Percentiles rank a stretch among this genome's conserved stretches.
These are phyloP conservation scores for Acanthurus tractus DNA, from an alignment of 2,797 vertebrate genomes.

Conservation along the genomic window DNA sequence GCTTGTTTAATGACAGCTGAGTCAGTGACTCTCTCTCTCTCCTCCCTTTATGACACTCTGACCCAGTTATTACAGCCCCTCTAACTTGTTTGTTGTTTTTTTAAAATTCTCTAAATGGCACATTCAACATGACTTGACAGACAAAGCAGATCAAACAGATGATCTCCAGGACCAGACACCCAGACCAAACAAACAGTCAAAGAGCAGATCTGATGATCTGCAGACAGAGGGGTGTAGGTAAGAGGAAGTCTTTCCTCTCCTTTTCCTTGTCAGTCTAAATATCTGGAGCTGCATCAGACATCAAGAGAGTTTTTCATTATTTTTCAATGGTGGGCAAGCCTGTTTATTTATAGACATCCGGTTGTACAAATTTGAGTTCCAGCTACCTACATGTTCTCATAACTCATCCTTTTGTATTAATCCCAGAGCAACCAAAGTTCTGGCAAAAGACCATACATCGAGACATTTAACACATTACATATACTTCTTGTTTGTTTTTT, in stretches of 20 bases:
- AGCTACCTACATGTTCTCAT: constrained; percentile 10
- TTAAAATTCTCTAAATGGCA: constrained; percentile 36
- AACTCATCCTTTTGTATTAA: constrained; percentile 11
- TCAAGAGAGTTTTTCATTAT: constrained; percentile 14
- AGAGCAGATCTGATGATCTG: constrained; percentile 44
- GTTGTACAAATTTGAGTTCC: constrained; percentile 22
- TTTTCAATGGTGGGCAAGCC: not conserved
- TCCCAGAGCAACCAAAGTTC: constrained; percentile 22
- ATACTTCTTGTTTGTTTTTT: constrained; percentile 36
- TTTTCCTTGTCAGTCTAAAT: constrained; percentile 20
- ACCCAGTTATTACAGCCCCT: constrained; percentile 37
- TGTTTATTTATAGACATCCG: constrained; percentile 28
- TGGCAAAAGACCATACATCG: constrained; percentile 27
- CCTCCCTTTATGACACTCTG: constrained; percentile 36
- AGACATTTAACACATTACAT: constrained; percentile 45
- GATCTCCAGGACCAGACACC: constrained; percentile 42
- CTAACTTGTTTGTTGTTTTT: constrained; percentile 23
- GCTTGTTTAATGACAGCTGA: constrained; percentile 62
- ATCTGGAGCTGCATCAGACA: constrained; percentile 46
- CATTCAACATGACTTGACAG: constrained; percentile 41
- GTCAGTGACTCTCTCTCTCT: constrained; percentile 22
- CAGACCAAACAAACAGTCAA: constrained; percentile 47
- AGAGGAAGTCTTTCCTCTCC: constrained; percentile 1
- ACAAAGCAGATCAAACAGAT: constrained; percentile 46
- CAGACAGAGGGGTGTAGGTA: constrained; percentile 25